Base-by-base conservation (phyloP, 2,113 vertebrate species). In the Phaetusa simplex region DNA sequence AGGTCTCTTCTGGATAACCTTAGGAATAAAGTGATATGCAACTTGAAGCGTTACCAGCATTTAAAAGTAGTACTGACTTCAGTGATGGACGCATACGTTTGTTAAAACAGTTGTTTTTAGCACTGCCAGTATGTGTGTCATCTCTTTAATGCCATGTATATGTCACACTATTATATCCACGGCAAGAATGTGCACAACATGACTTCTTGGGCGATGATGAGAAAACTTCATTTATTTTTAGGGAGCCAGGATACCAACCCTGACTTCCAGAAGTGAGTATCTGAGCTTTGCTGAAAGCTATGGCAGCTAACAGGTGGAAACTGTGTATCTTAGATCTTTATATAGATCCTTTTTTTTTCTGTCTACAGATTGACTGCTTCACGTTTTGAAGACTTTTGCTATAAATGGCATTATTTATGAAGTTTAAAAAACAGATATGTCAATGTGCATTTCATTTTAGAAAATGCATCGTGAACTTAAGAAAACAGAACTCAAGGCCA, bases 1-100 rank as follows among this genome's bases (percentile, higher is more conserved):
- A 99, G 55, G 99, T 99, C 97, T 99, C 98, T 93, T 99, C 98
- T 96, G 97, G 98, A 93, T 98, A 97, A 98, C 98, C 99, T 99
- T 97, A 93, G 90, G 94, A 94, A 97, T 70, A 97, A 97, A 95
- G 49, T 2, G 81, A 96, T 47, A 95, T 0, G 66, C 40, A 82
- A 66, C 67, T 89, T 94, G 90, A 79, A 87, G 90, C 19, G 27
- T 83, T 66, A 50, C 7, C 52, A 86, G 61, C 42, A 82, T 58
- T 87, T 72, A 82, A 93, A 90, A 92, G 42, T 40, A 93, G 42
- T 30, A 64, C 36, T 50, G 47, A 96, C 40, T 81, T 94, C 71
- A 95, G 38, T 71, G 81, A 77, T 11, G 16, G 73, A 65, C 58
- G 24, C 36, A 53, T 29, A 97, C 82, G 79, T 66, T 89, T 82